Base-by-base conservation (phyloP, 2,888 invertebrate genomes). In the Auanema freiburgensis region DNA sequence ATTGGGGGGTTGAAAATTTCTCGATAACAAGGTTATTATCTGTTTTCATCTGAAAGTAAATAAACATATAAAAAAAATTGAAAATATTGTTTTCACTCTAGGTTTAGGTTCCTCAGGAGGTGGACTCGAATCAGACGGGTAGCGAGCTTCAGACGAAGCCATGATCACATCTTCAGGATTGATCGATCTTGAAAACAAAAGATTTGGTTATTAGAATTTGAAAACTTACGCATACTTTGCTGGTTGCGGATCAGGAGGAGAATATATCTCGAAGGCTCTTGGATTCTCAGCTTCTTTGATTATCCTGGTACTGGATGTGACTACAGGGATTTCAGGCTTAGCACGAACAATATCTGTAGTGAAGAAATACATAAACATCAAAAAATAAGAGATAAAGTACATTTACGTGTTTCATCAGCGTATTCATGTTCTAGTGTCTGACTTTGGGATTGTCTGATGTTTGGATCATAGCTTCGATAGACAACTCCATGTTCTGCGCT, bases 391-490 rank as follows among this genome's bases (percentile, higher is more conserved):
- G 43, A 43, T 43, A 11, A 43, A 43, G 43, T 43, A 46, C 46
- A 46, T 46, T 21, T 46, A 3, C 16, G 16, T 18, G 21, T 21
- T 21, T 46, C 46, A 5, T 16, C 46, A 5, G 46, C 3, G 16
- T 46, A 16, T 3, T 33, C 33, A 33, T 33, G 33, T 5, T 33
- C 33, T 8, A 33, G 3, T 8, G 33, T 33, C 8, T 8, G 8
- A 11, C 46, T 2, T 46, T 46, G 16, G 8, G 46, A 5, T 46
- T 46, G 46, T 16, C 21, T 46, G 8, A 16, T 25, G 14, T 24
- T 18, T 33, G 46, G 49, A 52, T 46, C 57, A 21, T 57, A 49
- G 23, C 23, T 41, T 52, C 52, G 24, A 21, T 42, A 18, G 10
- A 52, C 18, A n/a, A 18, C 12, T 2, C 18, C 16, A 52, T 43